Evolutionary conservation across 2,888 invertebrate species (phyloP), one percentile per base, ranked within the genome.

Genomic region (Drosophila tanythrix): DNA sequence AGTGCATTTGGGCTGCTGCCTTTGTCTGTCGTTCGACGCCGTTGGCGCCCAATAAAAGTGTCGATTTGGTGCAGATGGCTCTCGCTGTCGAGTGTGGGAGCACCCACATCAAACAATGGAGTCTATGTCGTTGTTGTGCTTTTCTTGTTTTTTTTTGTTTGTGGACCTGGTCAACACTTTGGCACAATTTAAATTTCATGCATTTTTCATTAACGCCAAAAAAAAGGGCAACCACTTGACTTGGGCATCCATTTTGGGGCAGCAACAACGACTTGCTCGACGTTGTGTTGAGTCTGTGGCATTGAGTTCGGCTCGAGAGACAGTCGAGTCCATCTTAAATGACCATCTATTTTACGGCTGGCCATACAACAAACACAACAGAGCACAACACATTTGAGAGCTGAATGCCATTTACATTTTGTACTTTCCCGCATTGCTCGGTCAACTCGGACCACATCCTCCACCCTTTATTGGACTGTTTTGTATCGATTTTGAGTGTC

Each of bases 151-250:
- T 2, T 13, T 56, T 46, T 40, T 51, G 25, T 50, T 43, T 40
- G 48, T 27, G 46, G 18, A 50, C 31, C 77, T 78, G 78, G 74
- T 71, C 83, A 75, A 81, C 78, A 87, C 76, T 81, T 88, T 82
- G 81, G 79, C 83, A 81, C 88, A 88, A 91, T 92, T 92, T 88
- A 92, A 90, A 91, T 90, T 92, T 91, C 91, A 92, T 92, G 91
- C 89, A 92, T 92, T 89, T 91, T 91, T 89, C 90, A 91, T 91
- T 85, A 90, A 84, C 88, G 79, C 76, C 81, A 71, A 76, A 80
- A 80, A 80, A 83, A 70, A 43, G 72, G 72, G 64, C 78, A 70
- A 76, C 69, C 82, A 81, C 68, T 82, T 67, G 74, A 73, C 50
- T 68, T 60, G 58, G 64, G 63, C 59, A 70, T 40, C 58, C 76